Percentiles rank a stretch among this genome's conserved stretches.
These are phyloP conservation scores for Passer domesticus DNA, from an alignment of 2,113 vertebrate species.

Conservation along the genomic window DNA sequence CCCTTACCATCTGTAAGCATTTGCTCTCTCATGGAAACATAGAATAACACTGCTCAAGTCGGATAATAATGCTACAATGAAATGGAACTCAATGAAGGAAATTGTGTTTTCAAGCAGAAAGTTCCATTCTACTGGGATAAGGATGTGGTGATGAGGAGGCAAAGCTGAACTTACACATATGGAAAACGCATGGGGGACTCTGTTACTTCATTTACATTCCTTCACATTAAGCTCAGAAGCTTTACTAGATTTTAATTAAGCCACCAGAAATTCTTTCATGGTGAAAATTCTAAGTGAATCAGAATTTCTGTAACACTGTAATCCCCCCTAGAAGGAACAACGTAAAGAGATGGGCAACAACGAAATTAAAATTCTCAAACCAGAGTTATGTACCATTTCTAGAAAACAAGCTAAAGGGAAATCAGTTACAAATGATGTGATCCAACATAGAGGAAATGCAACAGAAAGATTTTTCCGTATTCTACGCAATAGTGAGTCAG, in stretches of 20 bases:
- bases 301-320: background rate
- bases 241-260: background rate
- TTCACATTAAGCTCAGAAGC: background rate
- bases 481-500: background rate
- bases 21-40: background rate
- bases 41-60: background rate
- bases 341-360: background rate
- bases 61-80: background rate
- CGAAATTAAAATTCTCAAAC: background rate
- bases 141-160: accelerated
- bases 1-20: background rate
- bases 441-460: background rate
- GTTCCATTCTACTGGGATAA: background rate
- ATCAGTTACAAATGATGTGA: background rate
- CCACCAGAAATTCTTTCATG: background rate
- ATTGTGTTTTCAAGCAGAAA: background rate
- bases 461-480: background rate
- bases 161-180: background rate
- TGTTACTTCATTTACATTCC: background rate
- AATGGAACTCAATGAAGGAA: background rate
- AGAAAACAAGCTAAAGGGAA: background rate
- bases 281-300: background rate
- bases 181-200: background rate
- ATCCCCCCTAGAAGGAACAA: background rate
- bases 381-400: accelerated